Base-by-base conservation (phyloP, 2,888 invertebrate genomes). In the Bombylius discolor region DNA sequence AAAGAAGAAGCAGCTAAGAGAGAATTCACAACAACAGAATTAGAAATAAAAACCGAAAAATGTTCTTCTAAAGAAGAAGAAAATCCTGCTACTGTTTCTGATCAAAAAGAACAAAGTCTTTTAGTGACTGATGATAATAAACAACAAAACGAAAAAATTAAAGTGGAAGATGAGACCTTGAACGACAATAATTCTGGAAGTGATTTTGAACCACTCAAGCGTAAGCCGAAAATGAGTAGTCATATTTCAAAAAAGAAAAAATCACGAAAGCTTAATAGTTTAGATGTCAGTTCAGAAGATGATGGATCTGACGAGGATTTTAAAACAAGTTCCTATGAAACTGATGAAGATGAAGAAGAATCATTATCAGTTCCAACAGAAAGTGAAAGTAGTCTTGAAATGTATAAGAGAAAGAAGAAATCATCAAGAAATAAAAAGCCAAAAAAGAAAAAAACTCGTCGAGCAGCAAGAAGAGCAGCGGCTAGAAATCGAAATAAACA, bases 251-350 rank as follows among this genome's bases (percentile, higher is more conserved):
- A 68, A 13, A 77, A 76, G 61, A 83, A 86, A 67, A 88, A 88
- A 65, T 79, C 83, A 44, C 78, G 89, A 36, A 87, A 88, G 64
- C 72, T 92, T 48, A 90, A 90, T 67, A 85, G 85, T 51, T 74
- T 92, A 53, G 89, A 91, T 64, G 83, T 85, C n/a, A 83, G 83
- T 48, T 88, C 87, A 47, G 87, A 88, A 67, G 88, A 90, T 62
- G 87, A 90, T 70, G 83, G 81, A 56, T 89, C 87, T 1, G 94
- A 94, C 67, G 94, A 94, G 70, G 95, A 95, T 72, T 95, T 94
- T 68, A 89, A 90, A 68, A 89, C 71, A 0, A 72, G 90, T 47
- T 83, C 86, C 0, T 68, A 69, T 61, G 70, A 70, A 5, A 65
- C 71, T 14, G 79, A 77, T 2, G 78, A 77, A 4, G 23, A 23